A percentile compares a stretch with the other conserved stretches of the same genome.
Evolutionary conservation across 2,888 invertebrate species (phyloP).

Genomic region (Lomographa bimaculata): DNA sequence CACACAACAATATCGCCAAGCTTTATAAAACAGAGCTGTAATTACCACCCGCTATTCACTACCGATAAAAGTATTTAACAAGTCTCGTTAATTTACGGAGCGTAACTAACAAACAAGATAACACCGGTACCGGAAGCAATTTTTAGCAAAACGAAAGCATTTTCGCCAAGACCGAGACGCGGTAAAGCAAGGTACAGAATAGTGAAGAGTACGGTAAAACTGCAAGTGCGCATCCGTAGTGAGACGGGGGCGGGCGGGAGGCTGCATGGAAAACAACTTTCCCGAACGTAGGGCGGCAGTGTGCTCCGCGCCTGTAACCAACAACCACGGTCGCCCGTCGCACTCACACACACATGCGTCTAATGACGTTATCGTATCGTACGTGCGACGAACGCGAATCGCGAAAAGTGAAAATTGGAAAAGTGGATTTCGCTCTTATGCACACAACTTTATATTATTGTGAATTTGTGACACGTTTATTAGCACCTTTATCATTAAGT

Average conservation of each 20-base stretch:
- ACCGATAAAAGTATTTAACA: constrained; percentile 8
- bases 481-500: background rate
- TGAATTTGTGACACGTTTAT: constrained; percentile 18
- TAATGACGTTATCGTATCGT: constrained; percentile 27
- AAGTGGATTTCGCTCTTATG: constrained; percentile 27
- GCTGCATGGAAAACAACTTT: constrained; percentile 69
- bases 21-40: background rate
- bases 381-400: constrained; percentile 33
- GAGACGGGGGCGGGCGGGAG: constrained; percentile 58
- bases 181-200: constrained; percentile 9
- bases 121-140: constrained; percentile 11
- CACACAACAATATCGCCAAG: no score
- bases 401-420: constrained; percentile 34
- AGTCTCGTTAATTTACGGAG: constrained; percentile 19
- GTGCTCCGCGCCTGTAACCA: constrained; percentile 60
- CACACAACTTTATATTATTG: constrained; percentile 21
- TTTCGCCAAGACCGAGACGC: constrained; percentile 15
- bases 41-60: constrained; percentile 3
- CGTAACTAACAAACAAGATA: constrained; percentile 15
- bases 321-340: constrained; percentile 42
- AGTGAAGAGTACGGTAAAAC: constrained; percentile 46
- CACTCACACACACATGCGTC: constrained; percentile 29
- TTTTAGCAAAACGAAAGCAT: constrained; percentile 17
- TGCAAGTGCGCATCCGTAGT: constrained; percentile 71
- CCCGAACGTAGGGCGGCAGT: constrained; percentile 64